Base-by-base conservation (phyloP, 2,888 invertebrate species). In the Nomada flava region DNA sequence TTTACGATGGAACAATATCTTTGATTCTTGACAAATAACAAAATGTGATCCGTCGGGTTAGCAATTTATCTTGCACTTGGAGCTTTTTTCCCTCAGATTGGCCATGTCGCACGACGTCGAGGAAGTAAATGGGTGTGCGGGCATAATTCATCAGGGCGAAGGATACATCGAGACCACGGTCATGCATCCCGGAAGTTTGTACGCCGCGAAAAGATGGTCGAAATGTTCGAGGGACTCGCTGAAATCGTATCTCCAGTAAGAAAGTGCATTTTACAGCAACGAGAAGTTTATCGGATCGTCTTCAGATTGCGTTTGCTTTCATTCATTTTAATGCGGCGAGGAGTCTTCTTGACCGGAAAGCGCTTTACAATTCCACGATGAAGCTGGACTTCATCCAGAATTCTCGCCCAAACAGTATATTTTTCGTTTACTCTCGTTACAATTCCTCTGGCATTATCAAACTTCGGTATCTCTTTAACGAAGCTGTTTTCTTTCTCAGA, bases 201-300 rank as follows among this genome's bases (percentile, higher is more conserved):
- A 91, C 75, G 81, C 87, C 63, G 91, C 94, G n/a, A 92, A 94
- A 81, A 93, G 93, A 67, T 95, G 95, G 95, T 95, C 95, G 60
- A 91, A 93, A 83, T 95, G 95, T 90, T 95, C 95, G 83, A 90
- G 94, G 60, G 89, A 91, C 15, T 94, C 94, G 84, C 93, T 95
- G 83, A 94, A 94, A 60, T 92, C 94, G 79, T 95, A 95, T 90
- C 93, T 95, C 50, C 95, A 95, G 95, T 95, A 93, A 94, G 95
- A 64, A 72, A 36, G 60, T 60, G 20, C 42, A 23, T 44, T 57
- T 23, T 57, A n/a, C 47, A 13, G 29, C 20, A 3, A n/a, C 11
- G 15, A 29, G 18, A 59, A 57, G 18, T 67, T 36, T 59, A 52
- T 69, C 55, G 13, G 53, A 55, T 70, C 44, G 36, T 13, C 50